A percentile compares a stretch with the other conserved stretches of the same genome.
phyloP scores from a whole-genome alignment of 2,888 invertebrate species.

The Cerastis leucographa region DNA sequence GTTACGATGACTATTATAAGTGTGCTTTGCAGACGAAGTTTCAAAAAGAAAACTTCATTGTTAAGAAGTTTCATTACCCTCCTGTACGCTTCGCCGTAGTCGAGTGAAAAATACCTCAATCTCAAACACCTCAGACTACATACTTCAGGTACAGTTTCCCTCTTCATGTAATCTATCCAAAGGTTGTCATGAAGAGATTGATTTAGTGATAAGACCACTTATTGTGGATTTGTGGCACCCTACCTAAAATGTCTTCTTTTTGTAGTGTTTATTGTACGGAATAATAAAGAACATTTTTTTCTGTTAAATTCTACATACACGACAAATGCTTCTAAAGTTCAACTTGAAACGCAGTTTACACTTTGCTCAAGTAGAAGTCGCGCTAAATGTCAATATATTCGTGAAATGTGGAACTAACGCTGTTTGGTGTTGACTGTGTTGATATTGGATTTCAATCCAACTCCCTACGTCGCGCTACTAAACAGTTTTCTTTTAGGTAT shows the following conservation, averaged over 20 bases:
- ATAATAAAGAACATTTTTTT: too few relatives aligned
- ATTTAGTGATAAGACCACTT: too few relatives aligned
- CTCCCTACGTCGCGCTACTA: slow-evolving; percentile 36
- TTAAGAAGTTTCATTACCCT: too few relatives aligned
- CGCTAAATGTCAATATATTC: slow-evolving; percentile 21
- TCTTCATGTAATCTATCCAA: neutral
- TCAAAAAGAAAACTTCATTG: too few relatives aligned
- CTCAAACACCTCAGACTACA: neutral
- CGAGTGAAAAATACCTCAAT: neutral
- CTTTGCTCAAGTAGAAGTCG: neutral
- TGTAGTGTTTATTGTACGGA: too few relatives aligned
- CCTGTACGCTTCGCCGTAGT: too few relatives aligned
- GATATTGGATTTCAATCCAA: slow-evolving; percentile 63
- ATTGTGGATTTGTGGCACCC: too few relatives aligned
- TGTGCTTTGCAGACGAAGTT: neutral
- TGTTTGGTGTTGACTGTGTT: slow-evolving; percentile 23
- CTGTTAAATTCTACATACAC: neutral
- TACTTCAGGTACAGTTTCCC: neutral
- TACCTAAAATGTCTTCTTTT: too few relatives aligned
- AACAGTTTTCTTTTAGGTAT: slow-evolving; percentile 55
- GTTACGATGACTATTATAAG: neutral
- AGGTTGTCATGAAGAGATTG: too few relatives aligned
- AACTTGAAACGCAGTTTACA: slow-evolving; percentile 10
- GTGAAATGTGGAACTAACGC: slow-evolving; percentile 30
- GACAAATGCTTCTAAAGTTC: neutral